Evolutionary conservation across 2,888 invertebrate genomes (phyloP).

Genomic region (Dexiosoma caninum): DNA sequence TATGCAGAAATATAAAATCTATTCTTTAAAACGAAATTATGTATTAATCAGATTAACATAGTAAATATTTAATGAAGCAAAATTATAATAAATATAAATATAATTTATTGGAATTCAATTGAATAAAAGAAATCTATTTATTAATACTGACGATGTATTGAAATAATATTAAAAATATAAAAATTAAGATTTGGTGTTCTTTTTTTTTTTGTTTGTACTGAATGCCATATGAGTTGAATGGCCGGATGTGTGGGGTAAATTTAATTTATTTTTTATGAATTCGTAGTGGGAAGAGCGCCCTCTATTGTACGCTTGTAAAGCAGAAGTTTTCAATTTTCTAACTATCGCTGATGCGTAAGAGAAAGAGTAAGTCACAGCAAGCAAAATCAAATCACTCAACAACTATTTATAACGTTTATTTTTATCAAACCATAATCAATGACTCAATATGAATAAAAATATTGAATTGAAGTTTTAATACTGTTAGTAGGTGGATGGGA

Average conservation of each 20-base stretch:
- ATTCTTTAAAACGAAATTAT: conserved; percentile 20
- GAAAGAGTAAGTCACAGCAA: not conserved
- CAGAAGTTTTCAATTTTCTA: too few relatives aligned
- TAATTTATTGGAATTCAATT: conserved; percentile 19
- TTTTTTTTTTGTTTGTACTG: too few relatives aligned
- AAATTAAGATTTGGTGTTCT: too few relatives aligned
- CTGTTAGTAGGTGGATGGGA: not conserved
- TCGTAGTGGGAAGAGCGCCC: too few relatives aligned
- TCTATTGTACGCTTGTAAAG: too few relatives aligned
- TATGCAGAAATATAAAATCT: conserved; percentile 29
- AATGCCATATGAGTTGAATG: too few relatives aligned
- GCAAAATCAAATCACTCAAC: not conserved
- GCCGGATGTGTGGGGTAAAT: too few relatives aligned
- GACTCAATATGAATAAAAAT: too few relatives aligned
- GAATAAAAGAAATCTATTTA: not conserved
- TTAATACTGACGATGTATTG: not conserved
- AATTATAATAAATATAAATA: conserved; percentile 45
- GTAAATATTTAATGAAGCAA: conserved; percentile 49
- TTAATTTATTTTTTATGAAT: too few relatives aligned
- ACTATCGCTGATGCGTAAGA: too few relatives aligned
- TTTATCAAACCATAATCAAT: not conserved
- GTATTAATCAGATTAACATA: conserved; percentile 39
- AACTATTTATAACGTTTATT: conserved; percentile 1
- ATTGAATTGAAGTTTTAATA: not conserved
- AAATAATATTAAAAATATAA: too few relatives aligned